phyloP scores from a whole-genome alignment of 2,888 invertebrate genomes.

The Xestia c-nigrum region DNA sequence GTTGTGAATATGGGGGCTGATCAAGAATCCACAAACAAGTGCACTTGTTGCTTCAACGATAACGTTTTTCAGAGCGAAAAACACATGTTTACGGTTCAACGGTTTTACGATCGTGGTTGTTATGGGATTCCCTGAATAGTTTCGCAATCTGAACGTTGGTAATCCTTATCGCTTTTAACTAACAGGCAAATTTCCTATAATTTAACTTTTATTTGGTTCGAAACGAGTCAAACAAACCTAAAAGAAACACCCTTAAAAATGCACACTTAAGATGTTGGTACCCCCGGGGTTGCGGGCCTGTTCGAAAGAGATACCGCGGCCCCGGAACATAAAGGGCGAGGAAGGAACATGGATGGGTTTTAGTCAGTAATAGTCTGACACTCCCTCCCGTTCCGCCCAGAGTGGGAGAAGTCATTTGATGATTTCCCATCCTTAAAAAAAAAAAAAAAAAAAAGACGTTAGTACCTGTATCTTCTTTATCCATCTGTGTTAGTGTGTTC shows the following conservation, averaged over 20 bases:
- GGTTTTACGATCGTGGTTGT: background rate
- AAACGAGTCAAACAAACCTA: background rate
- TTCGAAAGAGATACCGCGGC: too few species aligned
- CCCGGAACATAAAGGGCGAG: too few species aligned
- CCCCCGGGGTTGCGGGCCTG: too few species aligned
- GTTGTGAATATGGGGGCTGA: too few species aligned
- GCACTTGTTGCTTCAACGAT: slow-evolving; percentile 6
- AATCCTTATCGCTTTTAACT: background rate
- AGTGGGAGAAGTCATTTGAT: too few species aligned
- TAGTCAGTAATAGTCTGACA: too few species aligned
- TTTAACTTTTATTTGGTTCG: background rate
- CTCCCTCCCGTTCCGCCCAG: too few species aligned
- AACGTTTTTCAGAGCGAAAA: background rate
- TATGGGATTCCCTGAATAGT: background rate
- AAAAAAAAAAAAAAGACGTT: too few species aligned
- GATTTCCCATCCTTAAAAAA: too few species aligned
- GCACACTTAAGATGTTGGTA: background rate
- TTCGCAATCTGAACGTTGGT: background rate
- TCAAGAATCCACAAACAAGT: background rate
- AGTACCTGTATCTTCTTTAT: background rate
- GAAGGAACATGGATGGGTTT: too few species aligned
- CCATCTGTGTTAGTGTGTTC: background rate
- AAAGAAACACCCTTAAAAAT: background rate
- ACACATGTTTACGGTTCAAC: background rate
- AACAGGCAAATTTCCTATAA: background rate